Conservation (phyloP, 2,113 vertebrate species). For the Oncorhynchus gorbuscha region DNA sequence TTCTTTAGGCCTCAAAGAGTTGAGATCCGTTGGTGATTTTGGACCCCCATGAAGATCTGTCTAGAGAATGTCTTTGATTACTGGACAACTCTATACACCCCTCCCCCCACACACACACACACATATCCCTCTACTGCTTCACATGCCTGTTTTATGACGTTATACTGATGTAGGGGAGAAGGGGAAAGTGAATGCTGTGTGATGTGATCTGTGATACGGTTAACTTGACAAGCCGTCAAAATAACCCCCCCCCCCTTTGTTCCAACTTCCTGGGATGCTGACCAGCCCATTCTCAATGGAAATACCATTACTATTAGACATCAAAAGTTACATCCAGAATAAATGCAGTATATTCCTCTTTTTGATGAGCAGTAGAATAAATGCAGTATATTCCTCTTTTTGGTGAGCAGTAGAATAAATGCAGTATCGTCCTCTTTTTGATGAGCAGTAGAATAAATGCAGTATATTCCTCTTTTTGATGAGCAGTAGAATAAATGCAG, state of each 20-base stretch:
- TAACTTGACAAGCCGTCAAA: slow-evolving; percentile 45
- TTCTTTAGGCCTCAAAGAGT: no score
- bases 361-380: not conserved
- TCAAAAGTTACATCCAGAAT: slow-evolving; percentile 57
- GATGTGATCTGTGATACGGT: slow-evolving; percentile 61
- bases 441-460: no score
- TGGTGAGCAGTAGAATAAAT: not conserved
- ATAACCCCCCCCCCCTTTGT: no score
- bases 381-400: no score
- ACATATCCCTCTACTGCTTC: not conserved
- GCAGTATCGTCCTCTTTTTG: no score
- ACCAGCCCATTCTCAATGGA: slow-evolving; percentile 54
- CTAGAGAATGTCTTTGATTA: no score
- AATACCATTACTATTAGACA: slow-evolving; percentile 50
- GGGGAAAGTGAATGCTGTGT: slow-evolving; percentile 55
- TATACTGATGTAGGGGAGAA: slow-evolving; percentile 55
- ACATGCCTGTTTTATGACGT: slow-evolving; percentile 53
- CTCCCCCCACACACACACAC: no score
- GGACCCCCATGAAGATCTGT: no score
- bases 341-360: slow-evolving; percentile 38
- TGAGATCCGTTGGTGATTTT: no score
- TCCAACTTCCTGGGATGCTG: slow-evolving; percentile 52
- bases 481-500: no score
- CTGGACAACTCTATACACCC: no score
- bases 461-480: no score